A percentile compares a stretch with the other conserved stretches of the same genome.
Conservation (phyloP, 2,113 vertebrate genomes). For the Triplophysa rosa region DNA sequence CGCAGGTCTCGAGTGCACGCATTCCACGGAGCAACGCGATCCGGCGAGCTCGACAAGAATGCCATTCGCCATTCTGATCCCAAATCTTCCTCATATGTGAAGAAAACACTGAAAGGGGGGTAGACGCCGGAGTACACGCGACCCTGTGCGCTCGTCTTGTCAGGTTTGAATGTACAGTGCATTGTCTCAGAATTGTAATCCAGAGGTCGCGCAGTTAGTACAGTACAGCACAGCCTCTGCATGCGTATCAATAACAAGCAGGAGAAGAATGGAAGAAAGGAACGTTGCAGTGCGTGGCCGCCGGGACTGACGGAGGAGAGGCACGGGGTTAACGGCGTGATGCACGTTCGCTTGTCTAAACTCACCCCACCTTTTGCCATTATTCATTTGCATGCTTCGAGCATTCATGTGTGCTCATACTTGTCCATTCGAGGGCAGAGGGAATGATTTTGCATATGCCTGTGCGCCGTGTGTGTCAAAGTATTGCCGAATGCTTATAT, state of each 20-base stretch:
- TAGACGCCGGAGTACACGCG: constrained; percentile 29
- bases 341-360: constrained; percentile 58
- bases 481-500: constrained; percentile 8
- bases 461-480: neutral
- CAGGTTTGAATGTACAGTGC: constrained; percentile 54
- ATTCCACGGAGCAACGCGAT: constrained; percentile 61
- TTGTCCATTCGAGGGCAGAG: constrained; percentile 16
- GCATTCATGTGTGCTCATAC: constrained; percentile 6
- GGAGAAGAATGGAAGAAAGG: constrained; percentile 65
- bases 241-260: constrained; percentile 74
- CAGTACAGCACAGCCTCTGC: constrained; percentile 62
- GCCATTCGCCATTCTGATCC: constrained; percentile 68
- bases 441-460: neutral
- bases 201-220: constrained; percentile 49
- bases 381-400: neutral
- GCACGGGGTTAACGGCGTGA: constrained; percentile 52
- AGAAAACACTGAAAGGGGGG: constrained; percentile 39
- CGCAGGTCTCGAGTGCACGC: constrained; percentile 64
- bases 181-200: constrained; percentile 52
- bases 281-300: constrained; percentile 62
- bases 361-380: constrained; percentile 27
- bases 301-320: constrained; percentile 12
- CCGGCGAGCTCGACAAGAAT: constrained; percentile 62
- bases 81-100: constrained; percentile 54
- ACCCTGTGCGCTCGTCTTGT: constrained; percentile 52